Percentiles rank a stretch among this genome's conserved stretches.
Evolutionary conservation across 1,140 invertebrate species (phyloP).

Genomic region (Drosophila melanica): DNA sequence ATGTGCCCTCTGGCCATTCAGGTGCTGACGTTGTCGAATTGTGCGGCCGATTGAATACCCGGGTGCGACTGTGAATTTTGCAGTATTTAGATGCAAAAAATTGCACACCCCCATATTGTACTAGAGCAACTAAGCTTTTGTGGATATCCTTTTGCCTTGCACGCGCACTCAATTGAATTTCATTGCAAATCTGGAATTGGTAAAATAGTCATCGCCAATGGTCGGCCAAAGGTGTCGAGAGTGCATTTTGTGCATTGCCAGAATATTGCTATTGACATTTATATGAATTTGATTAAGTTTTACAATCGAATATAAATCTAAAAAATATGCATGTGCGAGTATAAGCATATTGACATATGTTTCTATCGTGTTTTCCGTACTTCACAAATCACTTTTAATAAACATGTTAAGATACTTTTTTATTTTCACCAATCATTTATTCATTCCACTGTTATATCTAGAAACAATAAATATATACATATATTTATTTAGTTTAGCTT

Average conservation of each 20-base stretch:
- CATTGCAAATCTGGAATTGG: constrained; percentile 50
- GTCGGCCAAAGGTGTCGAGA: constrained; percentile 54
- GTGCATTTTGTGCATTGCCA: constrained; percentile 44
- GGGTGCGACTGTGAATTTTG: constrained; percentile 35
- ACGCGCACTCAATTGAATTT: constrained; percentile 77
- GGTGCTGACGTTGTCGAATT: constrained; percentile 49
- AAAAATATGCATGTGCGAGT: neutral
- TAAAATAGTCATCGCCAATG: constrained; percentile 49
- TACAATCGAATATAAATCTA: constrained; percentile 18
- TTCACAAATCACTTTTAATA: neutral
- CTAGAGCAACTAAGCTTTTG: constrained; percentile 14
- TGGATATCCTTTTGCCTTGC: constrained; percentile 50
- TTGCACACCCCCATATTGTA: constrained; percentile 15
- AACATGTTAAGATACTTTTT: too few species aligned
- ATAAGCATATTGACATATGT: neutral
- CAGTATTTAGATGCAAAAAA: constrained; percentile 70
- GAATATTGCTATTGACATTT: constrained; percentile 59
- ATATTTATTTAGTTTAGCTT: too few species aligned
- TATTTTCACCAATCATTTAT: too few species aligned
- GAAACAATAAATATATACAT: too few species aligned
- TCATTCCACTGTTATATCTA: too few species aligned
- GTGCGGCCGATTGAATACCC: constrained; percentile 30
- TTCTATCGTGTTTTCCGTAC: neutral
- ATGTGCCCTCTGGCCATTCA: constrained; percentile 49
- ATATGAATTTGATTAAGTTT: constrained; percentile 72